A percentile compares a stretch with the other conserved stretches of the same genome.
These are phyloP conservation scores for Rhincodon typus DNA, from an alignment of 2,797 vertebrate species.

Conservation along the genomic window DNA sequence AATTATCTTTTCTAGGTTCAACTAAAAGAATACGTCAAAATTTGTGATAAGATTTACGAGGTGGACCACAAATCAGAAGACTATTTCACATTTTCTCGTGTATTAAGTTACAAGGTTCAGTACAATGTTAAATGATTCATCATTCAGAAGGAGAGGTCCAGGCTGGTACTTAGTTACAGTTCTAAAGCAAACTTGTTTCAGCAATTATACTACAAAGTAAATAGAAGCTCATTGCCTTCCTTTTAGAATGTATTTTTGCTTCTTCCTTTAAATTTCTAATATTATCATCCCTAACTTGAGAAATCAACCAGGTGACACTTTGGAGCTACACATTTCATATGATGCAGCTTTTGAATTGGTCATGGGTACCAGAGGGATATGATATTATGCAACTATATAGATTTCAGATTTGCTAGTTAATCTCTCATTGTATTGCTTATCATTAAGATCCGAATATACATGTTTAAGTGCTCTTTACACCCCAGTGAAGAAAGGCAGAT, in stretches of 20 bases:
- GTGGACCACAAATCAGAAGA: conserved; percentile 69
- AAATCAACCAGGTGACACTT: not conserved
- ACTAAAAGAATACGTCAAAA: conserved; percentile 84
- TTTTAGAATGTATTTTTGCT: not conserved
- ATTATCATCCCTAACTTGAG: not conserved
- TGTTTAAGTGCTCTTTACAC: not conserved
- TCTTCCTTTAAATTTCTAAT: not conserved
- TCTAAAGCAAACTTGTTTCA: conserved; percentile 9
- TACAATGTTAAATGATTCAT: not conserved
- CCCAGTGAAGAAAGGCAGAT: not conserved
- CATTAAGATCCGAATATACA: not conserved
- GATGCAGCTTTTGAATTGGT: not conserved
- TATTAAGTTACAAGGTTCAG: conserved; percentile 74
- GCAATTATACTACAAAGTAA: not conserved
- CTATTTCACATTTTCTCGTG: conserved; percentile 71
- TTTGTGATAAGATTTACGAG: conserved; percentile 76
- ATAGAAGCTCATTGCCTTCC: not conserved
- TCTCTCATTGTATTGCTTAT: not conserved
- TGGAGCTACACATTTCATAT: not conserved
- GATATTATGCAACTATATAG: not conserved
- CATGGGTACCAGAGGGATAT: not conserved
- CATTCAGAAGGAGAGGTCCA: not conserved
- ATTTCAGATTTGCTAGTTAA: not conserved
- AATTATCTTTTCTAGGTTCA: conserved; percentile 64
- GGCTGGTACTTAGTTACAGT: not conserved